phyloP scores from a whole-genome alignment of 2,113 vertebrate genomes.

The Sebastes schlegelii region DNA sequence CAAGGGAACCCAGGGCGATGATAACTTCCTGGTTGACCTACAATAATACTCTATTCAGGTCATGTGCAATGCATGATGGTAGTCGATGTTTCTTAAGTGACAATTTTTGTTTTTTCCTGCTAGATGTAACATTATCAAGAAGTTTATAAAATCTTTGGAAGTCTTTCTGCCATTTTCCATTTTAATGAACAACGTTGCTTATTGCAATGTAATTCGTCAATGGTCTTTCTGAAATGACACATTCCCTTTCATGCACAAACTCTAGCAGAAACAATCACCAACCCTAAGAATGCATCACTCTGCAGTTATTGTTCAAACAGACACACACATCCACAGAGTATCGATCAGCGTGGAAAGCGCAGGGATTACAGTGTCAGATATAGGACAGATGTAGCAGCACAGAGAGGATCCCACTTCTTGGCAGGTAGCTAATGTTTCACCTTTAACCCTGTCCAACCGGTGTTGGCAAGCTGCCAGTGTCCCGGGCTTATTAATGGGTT shows the following conservation, averaged over 20 bases:
- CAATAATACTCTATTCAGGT: not conserved
- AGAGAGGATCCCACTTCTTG: constrained; percentile 33
- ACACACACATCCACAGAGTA: constrained; percentile 8
- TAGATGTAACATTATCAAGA: not conserved
- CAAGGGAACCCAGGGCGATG: too few species aligned
- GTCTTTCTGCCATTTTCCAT: constrained; percentile 3
- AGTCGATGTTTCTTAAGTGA: not conserved
- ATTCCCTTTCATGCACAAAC: not conserved
- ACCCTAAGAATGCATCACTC: not conserved
- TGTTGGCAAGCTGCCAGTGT: constrained; percentile 44
- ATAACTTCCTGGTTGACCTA: too few species aligned
- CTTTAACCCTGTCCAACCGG: constrained; percentile 50
- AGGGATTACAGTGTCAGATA: constrained; percentile 46
- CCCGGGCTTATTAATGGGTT: constrained; percentile 70
- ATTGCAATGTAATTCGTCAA: not conserved
- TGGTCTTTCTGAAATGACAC: not conserved
- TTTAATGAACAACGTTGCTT: not conserved
- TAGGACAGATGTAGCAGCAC: constrained; percentile 42
- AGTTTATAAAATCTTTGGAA: not conserved
- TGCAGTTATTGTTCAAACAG: not conserved
- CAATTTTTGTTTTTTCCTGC: not conserved
- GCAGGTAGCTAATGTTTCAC: constrained; percentile 59
- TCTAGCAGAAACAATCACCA: not conserved
- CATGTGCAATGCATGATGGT: not conserved
- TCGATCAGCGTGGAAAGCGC: constrained; percentile 6